Evolutionary conservation across 64 coral and sea anemone genomes (phyloP).

Genomic region (Montipora capricornis): DNA sequence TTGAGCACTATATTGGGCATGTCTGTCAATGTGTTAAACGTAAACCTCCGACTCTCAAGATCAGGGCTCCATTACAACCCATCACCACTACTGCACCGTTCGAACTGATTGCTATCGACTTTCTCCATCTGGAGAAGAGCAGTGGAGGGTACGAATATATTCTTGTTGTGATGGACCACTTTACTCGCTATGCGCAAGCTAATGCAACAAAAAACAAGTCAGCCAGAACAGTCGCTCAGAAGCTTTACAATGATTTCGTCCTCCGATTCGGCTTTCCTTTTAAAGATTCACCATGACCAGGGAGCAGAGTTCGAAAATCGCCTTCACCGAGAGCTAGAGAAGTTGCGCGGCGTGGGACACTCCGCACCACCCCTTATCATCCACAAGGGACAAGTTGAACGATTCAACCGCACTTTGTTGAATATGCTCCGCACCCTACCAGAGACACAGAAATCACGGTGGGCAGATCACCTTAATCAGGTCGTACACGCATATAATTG

Average conservation of each 20-base stretch:
- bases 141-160: slow-evolving; percentile 1
- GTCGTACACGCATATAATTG: too few species aligned
- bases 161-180: too few species aligned
- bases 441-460: slow-evolving; percentile 53
- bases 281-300: slow-evolving; percentile 4
- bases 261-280: slow-evolving; percentile 35
- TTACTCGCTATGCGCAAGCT: too few species aligned
- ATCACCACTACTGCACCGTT: slow-evolving; percentile 8
- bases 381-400: background rate
- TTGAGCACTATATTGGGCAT: too few species aligned
- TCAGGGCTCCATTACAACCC: slow-evolving; percentile 20
- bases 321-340: background rate
- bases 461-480: background rate
- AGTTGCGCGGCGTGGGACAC: slow-evolving; percentile 28
- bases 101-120: slow-evolving; percentile 25
- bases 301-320: too few species aligned
- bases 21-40: background rate
- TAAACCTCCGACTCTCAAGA: background rate
- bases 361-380: slow-evolving; percentile 20
- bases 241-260: slow-evolving; percentile 30
- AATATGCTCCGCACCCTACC: slow-evolving; percentile 50
- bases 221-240: slow-evolving; percentile 29
- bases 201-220: slow-evolving; percentile 17
- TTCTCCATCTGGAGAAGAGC: slow-evolving; percentile 16
- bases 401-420: background rate